Base-by-base conservation (phyloP, 2,797 vertebrate species). In the Triplophysa yarkandensis region DNA sequence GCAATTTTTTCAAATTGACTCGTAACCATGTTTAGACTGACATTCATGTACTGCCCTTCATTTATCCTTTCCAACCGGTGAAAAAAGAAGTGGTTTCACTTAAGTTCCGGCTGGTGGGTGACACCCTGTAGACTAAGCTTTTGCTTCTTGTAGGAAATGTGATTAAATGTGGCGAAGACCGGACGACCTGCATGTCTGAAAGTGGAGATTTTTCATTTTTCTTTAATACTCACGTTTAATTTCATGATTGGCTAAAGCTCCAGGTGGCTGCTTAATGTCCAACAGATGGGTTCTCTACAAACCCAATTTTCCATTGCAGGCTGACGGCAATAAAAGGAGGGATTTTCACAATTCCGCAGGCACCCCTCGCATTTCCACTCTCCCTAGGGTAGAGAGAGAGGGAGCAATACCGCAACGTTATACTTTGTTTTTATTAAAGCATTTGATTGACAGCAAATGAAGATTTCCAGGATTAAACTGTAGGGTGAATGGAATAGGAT, bases 401-500 rank as follows among this genome's bases (percentile, higher is more conserved):
- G 87, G 83, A 91, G 89, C 46, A 82, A 89, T 90, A 92, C 91
- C 90, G 88, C 91, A 92, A 90, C 88, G 90, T 90, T 92, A 92
- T 92, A 91, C 90, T 91, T 90, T 92, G 90, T 93, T 93, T 92
- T 93, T 92, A 92, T 92, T 92, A 92, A 92, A 90, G 86, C 76
- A 36, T 65, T 77, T 91, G 91, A 93, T 89, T 93, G 92, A 92
- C 92, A 93, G 89, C 89, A 88, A 81, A 85, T 86, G 86, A 90
- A 86, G 89, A 91, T 92, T 90, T 92, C 91, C 91, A 89, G 89
- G 86, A 88, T 91, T 91, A 91, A 92, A 92, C 82, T 75, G 77
- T 83, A 87, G 89, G 87, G 87, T 89, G 89, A 89, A 88, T 90
- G 91, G 90, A 89, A 91, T 85, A 85, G 88, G 89, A 91, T 86